Evolutionary conservation across 2,888 invertebrate genomes (phyloP).

Genomic region (Phania funesta): DNA sequence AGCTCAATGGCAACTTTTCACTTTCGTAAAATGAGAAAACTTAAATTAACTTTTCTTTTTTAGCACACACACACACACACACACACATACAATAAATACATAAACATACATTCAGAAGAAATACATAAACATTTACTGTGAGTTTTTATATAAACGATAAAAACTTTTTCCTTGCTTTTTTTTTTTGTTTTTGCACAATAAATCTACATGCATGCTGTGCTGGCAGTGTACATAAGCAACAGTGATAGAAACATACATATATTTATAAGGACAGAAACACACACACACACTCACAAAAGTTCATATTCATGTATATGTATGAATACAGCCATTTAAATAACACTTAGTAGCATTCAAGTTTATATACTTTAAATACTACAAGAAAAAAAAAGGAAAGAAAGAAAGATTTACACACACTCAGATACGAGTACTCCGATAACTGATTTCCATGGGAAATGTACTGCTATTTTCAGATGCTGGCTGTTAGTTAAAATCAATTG

Average conservation of each 20-base stretch:
- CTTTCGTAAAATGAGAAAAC: slow-evolving; percentile 63
- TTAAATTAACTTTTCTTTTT: slow-evolving; percentile 60
- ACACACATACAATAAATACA: background rate
- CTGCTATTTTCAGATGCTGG: slow-evolving; percentile 43
- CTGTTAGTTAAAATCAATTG: slow-evolving; percentile 62
- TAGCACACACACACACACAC: background rate
- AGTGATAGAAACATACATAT: background rate
- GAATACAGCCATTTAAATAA: slow-evolving; percentile 56
- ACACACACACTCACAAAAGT: background rate
- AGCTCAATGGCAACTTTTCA: slow-evolving; percentile 65
- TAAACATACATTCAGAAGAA: background rate
- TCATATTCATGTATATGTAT: background rate
- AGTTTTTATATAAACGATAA: slow-evolving; percentile 19
- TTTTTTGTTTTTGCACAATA: slow-evolving; percentile 13
- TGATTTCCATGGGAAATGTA: slow-evolving; percentile 51
- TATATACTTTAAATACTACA: slow-evolving; percentile 47
- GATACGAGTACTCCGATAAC: slow-evolving; percentile 48
- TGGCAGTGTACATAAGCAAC: slow-evolving; percentile 21
- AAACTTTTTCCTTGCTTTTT: slow-evolving; percentile 29
- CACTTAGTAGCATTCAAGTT: slow-evolving; percentile 61
- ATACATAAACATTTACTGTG: slow-evolving; percentile 2
- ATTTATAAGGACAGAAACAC: background rate
- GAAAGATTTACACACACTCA: slow-evolving; percentile 9
- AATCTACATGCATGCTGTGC: slow-evolving; percentile 54
- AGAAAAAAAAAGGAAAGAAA: background rate